These are phyloP conservation scores for Neoascia interrupta DNA, from an alignment of 2,888 invertebrate species.

Conservation along the genomic window DNA sequence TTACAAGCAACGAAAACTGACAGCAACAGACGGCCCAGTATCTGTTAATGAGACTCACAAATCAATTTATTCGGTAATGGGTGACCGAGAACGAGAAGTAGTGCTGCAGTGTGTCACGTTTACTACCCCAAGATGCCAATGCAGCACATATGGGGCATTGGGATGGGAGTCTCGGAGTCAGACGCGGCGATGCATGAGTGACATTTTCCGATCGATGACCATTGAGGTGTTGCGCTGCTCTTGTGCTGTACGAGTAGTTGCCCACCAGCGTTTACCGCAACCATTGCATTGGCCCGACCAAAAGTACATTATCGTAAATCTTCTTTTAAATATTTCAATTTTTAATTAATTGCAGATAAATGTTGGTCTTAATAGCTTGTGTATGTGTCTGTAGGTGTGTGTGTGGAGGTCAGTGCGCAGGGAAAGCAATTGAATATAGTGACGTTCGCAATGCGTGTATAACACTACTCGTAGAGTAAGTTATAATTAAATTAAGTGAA, in stretches of 20 bases:
- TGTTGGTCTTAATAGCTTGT: no score
- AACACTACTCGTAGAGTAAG: not conserved
- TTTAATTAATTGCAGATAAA: slow-evolving; percentile 55
- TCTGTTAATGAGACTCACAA: slow-evolving; percentile 68
- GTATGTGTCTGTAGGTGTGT: no score
- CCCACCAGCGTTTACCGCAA: no score
- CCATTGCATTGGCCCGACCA: no score
- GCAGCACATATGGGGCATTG: no score
- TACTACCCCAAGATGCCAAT: no score
- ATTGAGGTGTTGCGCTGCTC: slow-evolving; percentile 47
- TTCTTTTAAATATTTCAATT: slow-evolving; percentile 27
- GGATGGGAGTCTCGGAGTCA: not conserved
- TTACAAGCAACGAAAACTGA: slow-evolving; percentile 53
- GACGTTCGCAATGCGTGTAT: slow-evolving; percentile 37
- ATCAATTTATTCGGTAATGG: slow-evolving; percentile 54
- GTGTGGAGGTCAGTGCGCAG: no score
- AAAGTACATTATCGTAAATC: slow-evolving; percentile 53
- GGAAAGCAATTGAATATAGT: slow-evolving; percentile 56
- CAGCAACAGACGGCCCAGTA: slow-evolving; percentile 67
- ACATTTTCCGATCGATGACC: slow-evolving; percentile 53
- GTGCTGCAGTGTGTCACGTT: no score
- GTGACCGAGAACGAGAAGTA: no score
- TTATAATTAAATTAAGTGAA: slow-evolving; percentile 54
- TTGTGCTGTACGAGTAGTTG: no score
- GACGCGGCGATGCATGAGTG: not conserved